Base-by-base conservation (phyloP, 2,797 vertebrate species). In the Apodemus agrarius region DNA sequence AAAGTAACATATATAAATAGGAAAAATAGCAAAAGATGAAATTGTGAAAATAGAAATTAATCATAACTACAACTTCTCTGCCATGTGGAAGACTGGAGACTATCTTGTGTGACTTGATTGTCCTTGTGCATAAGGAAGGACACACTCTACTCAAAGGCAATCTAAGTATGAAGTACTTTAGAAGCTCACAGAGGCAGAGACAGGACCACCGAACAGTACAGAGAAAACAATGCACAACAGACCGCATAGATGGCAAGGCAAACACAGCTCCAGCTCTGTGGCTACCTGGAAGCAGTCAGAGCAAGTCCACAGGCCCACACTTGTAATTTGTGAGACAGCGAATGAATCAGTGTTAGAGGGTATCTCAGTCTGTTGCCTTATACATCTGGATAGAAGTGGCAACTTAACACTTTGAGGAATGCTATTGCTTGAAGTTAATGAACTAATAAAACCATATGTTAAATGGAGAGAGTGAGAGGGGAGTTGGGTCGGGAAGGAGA, bases 31-130 rank as follows among this genome's bases (percentile, higher is more conserved):
- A 89, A 29, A 81, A 83, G 37, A 93, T 81, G 21, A 69, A 85
- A 89, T 72, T 19, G 14, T 90, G 9, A 46, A 90, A 94, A 85
- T 84, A 69, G n/a, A 81, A 90, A 90, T 65, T 65, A 82, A 86
- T 19, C 76, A 52, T 79, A 74, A 92, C 87, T 90, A 49, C 17
- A 34, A 65, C 82, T 46, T 84, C 40, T 65, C 46, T 46, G 4
- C 43, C 31, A 65, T 31, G 16, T 49, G 17, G 26, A 65, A 84
- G 61, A 84, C 17, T 46, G 65, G 24, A 84, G 65, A 43, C 29
- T 67, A 9, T 40, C 40, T 67, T 19, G 3, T 85, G 26, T 46
- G 16, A n/a, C n/a, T n/a, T n/a, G n/a, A n/a, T n/a, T n/a, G n/a
- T n/a, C n/a, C n/a, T n/a, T n/a, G n/a, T n/a, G n/a, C n/a, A n/a